These are phyloP conservation scores for Meloidogyne hapla DNA, from an alignment of 1,140 invertebrate species.

Conservation along the genomic window DNA sequence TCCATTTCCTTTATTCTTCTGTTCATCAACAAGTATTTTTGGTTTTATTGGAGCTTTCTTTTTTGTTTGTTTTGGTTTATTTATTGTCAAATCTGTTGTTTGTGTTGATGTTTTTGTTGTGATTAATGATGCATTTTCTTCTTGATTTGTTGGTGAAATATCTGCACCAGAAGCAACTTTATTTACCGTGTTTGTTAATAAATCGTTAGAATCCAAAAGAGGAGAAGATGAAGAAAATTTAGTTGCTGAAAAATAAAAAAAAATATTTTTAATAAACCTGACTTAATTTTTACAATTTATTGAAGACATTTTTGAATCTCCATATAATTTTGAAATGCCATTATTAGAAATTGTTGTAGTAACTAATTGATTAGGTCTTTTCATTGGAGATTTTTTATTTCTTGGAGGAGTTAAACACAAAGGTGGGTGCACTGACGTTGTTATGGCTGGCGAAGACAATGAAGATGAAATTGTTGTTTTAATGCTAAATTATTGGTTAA, in stretches of 20 bases:
- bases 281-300: background rate
- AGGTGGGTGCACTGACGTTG: background rate
- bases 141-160: slow-evolving; percentile 18
- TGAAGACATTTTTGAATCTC: too few species aligned
- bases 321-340: too few species aligned
- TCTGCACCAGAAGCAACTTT: slow-evolving; percentile 14
- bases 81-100: background rate
- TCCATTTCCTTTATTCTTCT: background rate
- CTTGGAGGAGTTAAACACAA: background rate
- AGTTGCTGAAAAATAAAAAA: too few species aligned
- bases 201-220: background rate
- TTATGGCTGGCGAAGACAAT: background rate
- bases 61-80: background rate
- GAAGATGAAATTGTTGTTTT: background rate
- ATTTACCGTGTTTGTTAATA: slow-evolving; percentile 20
- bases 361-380: background rate
- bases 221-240: background rate
- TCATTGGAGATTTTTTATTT: background rate
- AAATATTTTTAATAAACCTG: too few species aligned
- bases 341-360: too few species aligned
- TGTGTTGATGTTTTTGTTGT: background rate
- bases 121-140: background rate
- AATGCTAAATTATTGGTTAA: background rate
- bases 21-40: background rate
- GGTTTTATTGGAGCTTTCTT: background rate